Conservation (phyloP, 2,888 invertebrate genomes). For the Eilema griseolum region DNA sequence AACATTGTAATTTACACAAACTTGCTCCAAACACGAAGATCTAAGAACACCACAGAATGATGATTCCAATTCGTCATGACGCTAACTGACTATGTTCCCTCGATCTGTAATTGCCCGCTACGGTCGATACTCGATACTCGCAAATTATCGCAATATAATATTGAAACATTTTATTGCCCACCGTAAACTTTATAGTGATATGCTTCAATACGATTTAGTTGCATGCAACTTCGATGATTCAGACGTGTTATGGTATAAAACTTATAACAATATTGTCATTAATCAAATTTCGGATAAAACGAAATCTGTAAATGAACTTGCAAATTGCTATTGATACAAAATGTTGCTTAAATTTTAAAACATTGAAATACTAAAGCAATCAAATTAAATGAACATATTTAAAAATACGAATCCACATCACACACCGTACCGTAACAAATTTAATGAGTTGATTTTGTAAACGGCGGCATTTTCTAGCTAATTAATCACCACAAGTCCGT, state of each 20-base stretch:
- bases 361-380: background rate
- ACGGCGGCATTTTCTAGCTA: slow-evolving; percentile 43
- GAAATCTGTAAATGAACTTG: background rate
- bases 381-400: slow-evolving; percentile 7
- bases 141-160: slow-evolving; percentile 64
- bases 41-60: slow-evolving; percentile 60
- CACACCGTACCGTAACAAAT: slow-evolving; percentile 36
- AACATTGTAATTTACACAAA: slow-evolving; percentile 32
- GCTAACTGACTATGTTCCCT: slow-evolving; percentile 64
- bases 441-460: slow-evolving; percentile 39
- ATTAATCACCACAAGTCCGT: slow-evolving; percentile 45
- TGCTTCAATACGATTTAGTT: slow-evolving; percentile 50
- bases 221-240: slow-evolving; percentile 32
- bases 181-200: slow-evolving; percentile 48
- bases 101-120: slow-evolving; percentile 61
- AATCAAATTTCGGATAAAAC: background rate
- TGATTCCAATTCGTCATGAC: slow-evolving; percentile 74
- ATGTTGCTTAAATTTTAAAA: background rate
- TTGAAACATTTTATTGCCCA: slow-evolving; percentile 52
- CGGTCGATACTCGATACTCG: slow-evolving; percentile 61
- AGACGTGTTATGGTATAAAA: slow-evolving; percentile 7
- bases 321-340: background rate
- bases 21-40: slow-evolving; percentile 56
- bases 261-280: slow-evolving; percentile 9
- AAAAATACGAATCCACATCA: slow-evolving; percentile 28